Percentiles rank a stretch among this genome's conserved stretches.
These are phyloP conservation scores for Myathropa florea DNA, from an alignment of 2,888 invertebrate species.

Conservation along the genomic window DNA sequence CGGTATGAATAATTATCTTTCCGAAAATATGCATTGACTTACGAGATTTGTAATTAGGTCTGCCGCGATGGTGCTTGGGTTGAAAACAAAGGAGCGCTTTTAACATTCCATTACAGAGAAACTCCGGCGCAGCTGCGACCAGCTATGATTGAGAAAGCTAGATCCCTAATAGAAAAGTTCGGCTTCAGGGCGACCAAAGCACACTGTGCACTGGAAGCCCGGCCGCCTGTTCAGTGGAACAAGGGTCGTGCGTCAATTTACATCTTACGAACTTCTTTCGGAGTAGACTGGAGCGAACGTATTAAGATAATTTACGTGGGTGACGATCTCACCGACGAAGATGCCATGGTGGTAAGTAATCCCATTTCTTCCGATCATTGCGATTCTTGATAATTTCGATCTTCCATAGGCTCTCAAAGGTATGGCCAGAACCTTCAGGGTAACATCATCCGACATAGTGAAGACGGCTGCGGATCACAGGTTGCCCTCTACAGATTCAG, in stretches of 20 bases:
- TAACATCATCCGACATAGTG: constrained; percentile 91
- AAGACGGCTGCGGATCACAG: constrained; percentile 93
- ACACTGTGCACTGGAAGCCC: constrained; percentile 94
- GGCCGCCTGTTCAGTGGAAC: constrained; percentile 95
- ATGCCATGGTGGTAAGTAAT: constrained; percentile 90
- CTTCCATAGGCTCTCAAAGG: constrained; percentile 89
- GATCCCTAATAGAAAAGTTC: constrained; percentile 86
- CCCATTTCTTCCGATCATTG: not conserved
- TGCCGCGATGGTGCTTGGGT: constrained; percentile 95
- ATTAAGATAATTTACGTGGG: constrained; percentile 94
- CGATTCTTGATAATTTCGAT: not conserved
- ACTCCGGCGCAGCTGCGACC: constrained; percentile 87
- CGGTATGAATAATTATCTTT: constrained; percentile 81
- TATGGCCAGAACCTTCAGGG: constrained; percentile 95
- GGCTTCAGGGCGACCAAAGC: constrained; percentile 91
- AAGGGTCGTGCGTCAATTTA: constrained; percentile 94
- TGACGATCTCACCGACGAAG: constrained; percentile 94
- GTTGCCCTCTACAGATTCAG: constrained; percentile 93
- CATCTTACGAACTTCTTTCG: constrained; percentile 93
- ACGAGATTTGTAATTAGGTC: constrained; percentile 81
- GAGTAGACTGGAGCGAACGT: constrained; percentile 94
- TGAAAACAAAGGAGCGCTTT: constrained; percentile 92
- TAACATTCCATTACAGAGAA: constrained; percentile 94
- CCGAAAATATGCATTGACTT: not conserved
- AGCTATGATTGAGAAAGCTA: constrained; percentile 87